A percentile compares a stretch with the other conserved stretches of the same genome.
Conservation (phyloP, 2,797 vertebrate genomes). For the Hemibagrus guttatus region DNA sequence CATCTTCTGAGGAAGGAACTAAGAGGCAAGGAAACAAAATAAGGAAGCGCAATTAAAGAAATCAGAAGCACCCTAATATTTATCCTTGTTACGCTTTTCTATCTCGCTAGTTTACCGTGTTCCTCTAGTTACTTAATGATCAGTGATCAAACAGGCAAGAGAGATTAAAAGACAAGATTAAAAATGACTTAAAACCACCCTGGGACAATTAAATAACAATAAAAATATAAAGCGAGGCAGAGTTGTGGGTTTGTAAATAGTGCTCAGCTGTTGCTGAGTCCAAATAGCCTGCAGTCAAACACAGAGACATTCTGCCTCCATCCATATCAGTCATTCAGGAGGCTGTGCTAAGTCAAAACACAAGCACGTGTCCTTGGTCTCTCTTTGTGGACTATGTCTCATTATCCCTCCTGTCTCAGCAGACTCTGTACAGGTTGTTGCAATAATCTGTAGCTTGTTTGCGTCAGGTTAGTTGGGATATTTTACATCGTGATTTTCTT, state of each 20-base stretch:
- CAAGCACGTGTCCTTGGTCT: not conserved
- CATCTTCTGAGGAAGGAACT: too few relatives aligned
- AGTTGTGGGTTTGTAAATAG: slow-evolving; percentile 59
- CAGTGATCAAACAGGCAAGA: slow-evolving; percentile 60
- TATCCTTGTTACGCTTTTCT: not conserved
- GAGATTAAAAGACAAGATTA: slow-evolving; percentile 45
- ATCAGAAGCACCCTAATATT: slow-evolving; percentile 12
- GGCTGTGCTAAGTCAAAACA: not conserved
- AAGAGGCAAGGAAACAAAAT: not conserved
- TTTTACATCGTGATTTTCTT: slow-evolving; percentile 7
- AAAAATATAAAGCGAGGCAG: slow-evolving; percentile 66
- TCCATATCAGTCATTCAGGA: not conserved
- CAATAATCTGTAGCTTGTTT: slow-evolving; percentile 11
- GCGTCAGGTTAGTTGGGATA: slow-evolving; percentile 1
- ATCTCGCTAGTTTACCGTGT: not conserved
- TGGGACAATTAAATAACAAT: slow-evolving; percentile 42
- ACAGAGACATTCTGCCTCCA: not conserved
- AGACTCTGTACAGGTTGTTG: slow-evolving; percentile 4
- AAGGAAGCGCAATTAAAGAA: slow-evolving; percentile 11
- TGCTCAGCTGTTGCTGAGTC: slow-evolving; percentile 5
- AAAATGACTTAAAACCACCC: slow-evolving; percentile 58
- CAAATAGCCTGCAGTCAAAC: not conserved
- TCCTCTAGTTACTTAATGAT: slow-evolving; percentile 54
- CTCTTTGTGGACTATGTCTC: slow-evolving; percentile 2
- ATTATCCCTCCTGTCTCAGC: slow-evolving; percentile 32